Conservation (phyloP, 2,888 invertebrate genomes). For the Phyllotreta striolata region DNA sequence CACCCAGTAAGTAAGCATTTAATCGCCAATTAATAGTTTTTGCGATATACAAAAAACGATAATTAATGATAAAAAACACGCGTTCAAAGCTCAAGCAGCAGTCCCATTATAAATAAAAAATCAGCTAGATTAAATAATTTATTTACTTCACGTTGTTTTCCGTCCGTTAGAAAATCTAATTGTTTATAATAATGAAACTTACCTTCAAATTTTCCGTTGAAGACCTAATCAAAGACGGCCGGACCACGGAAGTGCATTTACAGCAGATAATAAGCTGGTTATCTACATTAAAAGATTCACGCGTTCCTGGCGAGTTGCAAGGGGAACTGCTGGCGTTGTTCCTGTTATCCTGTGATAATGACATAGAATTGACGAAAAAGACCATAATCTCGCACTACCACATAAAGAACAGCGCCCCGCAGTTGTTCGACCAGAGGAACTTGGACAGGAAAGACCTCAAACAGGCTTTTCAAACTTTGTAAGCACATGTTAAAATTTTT, state of each 20-base stretch:
- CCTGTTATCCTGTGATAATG: conserved; percentile 70
- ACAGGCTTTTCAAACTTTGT: conserved; percentile 14
- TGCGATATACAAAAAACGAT: too few species aligned
- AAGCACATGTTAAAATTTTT: conserved; percentile 1
- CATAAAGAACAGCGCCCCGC: conserved; percentile 67
- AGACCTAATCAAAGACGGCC: conserved; percentile 47
- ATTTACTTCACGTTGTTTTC: too few species aligned
- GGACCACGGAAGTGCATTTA: conserved; percentile 43
- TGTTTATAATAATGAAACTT: conserved; percentile 2
- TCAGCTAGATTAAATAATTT: too few species aligned
- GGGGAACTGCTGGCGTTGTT: conserved; percentile 71
- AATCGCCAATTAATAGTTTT: too few species aligned
- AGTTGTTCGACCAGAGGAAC: conserved; percentile 69
- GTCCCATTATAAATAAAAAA: too few species aligned
- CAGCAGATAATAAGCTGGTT: conserved; percentile 42
- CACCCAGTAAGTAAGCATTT: too few species aligned
- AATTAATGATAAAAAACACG: too few species aligned
- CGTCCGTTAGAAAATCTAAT: too few species aligned
- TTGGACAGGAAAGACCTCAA: conserved; percentile 45
- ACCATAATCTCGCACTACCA: conserved; percentile 72
- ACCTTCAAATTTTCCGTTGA: conserved; percentile 46
- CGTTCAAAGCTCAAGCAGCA: too few species aligned
- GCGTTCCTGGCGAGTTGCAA: conserved; percentile 52
- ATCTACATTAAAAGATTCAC: conserved; percentile 52
- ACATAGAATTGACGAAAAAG: conserved; percentile 66